Percentiles rank a stretch among this genome's conserved stretches.
These are phyloP conservation scores for Mnemiopsis leidyi DNA, from an alignment of 37 sponge, comb jelly and placozoan species.

Conservation along the genomic window DNA sequence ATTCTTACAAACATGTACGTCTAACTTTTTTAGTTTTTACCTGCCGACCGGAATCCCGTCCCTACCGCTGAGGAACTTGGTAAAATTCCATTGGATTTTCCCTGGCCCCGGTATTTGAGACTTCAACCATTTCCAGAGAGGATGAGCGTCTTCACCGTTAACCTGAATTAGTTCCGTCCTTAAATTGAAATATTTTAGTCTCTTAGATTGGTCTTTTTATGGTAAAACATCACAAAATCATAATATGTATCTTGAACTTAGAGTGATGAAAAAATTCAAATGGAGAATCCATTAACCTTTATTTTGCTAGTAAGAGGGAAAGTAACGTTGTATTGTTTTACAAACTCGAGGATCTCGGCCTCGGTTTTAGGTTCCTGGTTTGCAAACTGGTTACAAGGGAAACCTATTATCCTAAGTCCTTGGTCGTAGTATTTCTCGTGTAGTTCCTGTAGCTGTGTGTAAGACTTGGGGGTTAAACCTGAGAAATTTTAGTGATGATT, in stretches of 20 bases:
- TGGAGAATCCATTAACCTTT: too few species aligned
- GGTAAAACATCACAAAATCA: too few species aligned
- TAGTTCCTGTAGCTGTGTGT: not conserved
- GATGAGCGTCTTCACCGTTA: not conserved
- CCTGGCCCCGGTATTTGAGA: not conserved
- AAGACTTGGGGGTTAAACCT: slow-evolving; percentile 16
- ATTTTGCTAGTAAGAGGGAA: slow-evolving; percentile 15
- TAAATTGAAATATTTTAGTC: too few species aligned
- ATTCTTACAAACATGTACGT: too few species aligned
- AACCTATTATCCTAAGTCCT: not conserved
- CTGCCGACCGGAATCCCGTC: not conserved
- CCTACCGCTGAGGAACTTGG: not conserved
- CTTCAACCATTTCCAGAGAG: slow-evolving; percentile 5
- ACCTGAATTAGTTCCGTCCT: too few species aligned
- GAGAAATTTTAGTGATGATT: too few species aligned
- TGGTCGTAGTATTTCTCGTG: not conserved
- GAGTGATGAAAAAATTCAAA: too few species aligned
- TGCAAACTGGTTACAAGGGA: slow-evolving; percentile 26
- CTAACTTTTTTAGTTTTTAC: too few species aligned
- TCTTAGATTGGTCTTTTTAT: too few species aligned
- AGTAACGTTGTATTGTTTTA: slow-evolving; percentile 19
- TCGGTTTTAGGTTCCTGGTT: slow-evolving; percentile 25
- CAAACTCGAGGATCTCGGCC: slow-evolving; percentile 14
- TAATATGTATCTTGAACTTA: too few species aligned
- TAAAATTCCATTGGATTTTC: not conserved